Conservation (phyloP, 2,113 vertebrate species). For the Gracilinanus agilis region DNA sequence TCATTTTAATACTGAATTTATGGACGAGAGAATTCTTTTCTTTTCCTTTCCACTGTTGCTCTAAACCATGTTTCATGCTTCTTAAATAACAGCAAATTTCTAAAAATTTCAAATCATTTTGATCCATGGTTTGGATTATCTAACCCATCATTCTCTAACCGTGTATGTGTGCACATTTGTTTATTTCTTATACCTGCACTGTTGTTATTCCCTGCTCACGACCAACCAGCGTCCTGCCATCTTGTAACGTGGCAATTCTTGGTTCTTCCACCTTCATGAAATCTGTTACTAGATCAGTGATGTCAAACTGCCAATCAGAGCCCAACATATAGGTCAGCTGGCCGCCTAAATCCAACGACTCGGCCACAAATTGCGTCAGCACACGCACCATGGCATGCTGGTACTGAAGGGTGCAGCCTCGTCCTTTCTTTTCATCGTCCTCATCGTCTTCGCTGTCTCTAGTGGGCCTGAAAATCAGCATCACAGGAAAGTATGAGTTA, state of each 20-base stretch:
- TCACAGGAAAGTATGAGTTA: background rate
- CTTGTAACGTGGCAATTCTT: slow-evolving; percentile 90
- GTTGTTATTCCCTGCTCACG: slow-evolving; percentile 94
- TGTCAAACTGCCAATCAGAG: slow-evolving; percentile 96
- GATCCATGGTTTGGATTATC: background rate
- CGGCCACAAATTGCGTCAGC: slow-evolving; percentile 96
- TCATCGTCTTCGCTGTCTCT: slow-evolving; percentile 98
- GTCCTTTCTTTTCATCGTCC: slow-evolving; percentile 94
- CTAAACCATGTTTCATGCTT: background rate
- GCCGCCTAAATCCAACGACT: slow-evolving; percentile 88
- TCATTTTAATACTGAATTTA: background rate
- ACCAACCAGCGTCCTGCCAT: slow-evolving; percentile 91
- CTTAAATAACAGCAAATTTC: background rate
- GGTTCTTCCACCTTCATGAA: slow-evolving; percentile 96
- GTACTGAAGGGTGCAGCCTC: slow-evolving; percentile 96
- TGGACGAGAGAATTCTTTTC: background rate
- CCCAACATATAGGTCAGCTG: slow-evolving; percentile 93
- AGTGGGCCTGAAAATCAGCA: slow-evolving; percentile 88
- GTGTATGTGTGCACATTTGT: background rate
- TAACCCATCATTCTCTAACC: background rate
- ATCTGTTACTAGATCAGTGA: slow-evolving; percentile 93
- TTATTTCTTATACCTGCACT: slow-evolving; percentile 88
- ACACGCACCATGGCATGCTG: slow-evolving; percentile 95
- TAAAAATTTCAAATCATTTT: background rate
- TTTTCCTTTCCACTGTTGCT: background rate